Conservation (phyloP, 2,888 invertebrate species). For the Pemphredon lugubris region DNA sequence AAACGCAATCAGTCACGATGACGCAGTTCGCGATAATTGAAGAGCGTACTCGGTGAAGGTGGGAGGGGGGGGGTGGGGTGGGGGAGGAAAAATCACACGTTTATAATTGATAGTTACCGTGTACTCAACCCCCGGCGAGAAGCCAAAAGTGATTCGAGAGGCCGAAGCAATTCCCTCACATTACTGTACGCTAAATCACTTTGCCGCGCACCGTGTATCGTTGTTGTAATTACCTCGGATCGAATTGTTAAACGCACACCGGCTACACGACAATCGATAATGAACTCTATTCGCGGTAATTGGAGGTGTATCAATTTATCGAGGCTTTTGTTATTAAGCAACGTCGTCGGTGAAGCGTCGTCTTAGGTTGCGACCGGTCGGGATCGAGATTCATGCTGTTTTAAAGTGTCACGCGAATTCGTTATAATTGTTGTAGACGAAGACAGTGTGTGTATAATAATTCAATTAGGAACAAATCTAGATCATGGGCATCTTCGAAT, state of each 20-base stretch:
- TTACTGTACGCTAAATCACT: slow-evolving; percentile 41
- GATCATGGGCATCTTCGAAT: too few species aligned
- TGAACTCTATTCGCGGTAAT: neutral
- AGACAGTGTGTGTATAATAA: too few species aligned
- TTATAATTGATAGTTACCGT: slow-evolving; percentile 57
- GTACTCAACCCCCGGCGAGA: slow-evolving; percentile 16
- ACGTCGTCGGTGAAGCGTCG: too few species aligned
- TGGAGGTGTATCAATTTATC: too few species aligned
- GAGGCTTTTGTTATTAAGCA: too few species aligned
- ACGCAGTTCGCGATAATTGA: slow-evolving; percentile 58
- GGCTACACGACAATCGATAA: slow-evolving; percentile 15
- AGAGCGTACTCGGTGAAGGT: slow-evolving; percentile 22
- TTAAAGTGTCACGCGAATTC: too few species aligned
- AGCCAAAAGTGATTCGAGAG: slow-evolving; percentile 48
- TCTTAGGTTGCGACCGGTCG: too few species aligned
- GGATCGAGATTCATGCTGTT: too few species aligned
- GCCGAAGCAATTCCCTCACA: slow-evolving; percentile 41
- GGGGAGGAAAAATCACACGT: slow-evolving; percentile 49
- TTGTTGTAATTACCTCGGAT: slow-evolving; percentile 26
- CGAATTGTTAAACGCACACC: slow-evolving; percentile 47
- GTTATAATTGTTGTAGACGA: too few species aligned
- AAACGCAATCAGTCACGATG: slow-evolving; percentile 60
- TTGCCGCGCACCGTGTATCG: slow-evolving; percentile 20
- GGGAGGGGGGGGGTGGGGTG: neutral
- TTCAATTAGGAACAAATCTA: too few species aligned